Evolutionary conservation across 2,888 invertebrate genomes (phyloP).

Genomic region (Sussaba pulchella): DNA sequence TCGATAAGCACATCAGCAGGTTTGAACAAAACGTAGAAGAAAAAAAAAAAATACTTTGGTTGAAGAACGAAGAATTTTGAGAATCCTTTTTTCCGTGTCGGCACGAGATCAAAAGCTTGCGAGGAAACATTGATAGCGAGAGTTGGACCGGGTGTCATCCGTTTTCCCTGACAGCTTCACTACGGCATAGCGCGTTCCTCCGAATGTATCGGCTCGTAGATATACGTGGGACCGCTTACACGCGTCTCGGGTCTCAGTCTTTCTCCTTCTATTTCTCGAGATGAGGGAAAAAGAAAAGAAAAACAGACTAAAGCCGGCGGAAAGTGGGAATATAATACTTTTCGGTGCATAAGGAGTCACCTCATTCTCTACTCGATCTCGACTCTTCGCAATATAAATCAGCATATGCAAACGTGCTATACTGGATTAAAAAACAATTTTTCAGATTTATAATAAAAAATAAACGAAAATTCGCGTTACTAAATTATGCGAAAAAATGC

Average conservation of each 20-base stretch:
- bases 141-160: conserved; percentile 75
- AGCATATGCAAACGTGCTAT: conserved; percentile 10
- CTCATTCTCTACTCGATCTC: conserved; percentile 76
- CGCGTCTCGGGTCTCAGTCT: conserved; percentile 36
- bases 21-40: conserved; percentile 7
- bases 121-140: conserved; percentile 74
- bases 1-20: conserved; percentile 26
- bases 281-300: conserved; percentile 60
- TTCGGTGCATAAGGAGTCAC: conserved; percentile 76
- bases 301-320: conserved; percentile 71
- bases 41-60: conserved; percentile 33
- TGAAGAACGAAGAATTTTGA: conserved; percentile 33
- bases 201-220: conserved; percentile 5
- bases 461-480: no score
- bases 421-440: conserved; percentile 6
- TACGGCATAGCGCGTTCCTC: conserved; percentile 49
- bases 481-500: neutral
- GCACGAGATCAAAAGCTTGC: conserved; percentile 75
- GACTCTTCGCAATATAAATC: no score
- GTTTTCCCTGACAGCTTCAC: conserved; percentile 80
- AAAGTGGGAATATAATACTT: conserved; percentile 74
- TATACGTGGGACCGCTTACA: conserved; percentile 48
- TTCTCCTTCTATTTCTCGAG: conserved; percentile 66
- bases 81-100: conserved; percentile 62
- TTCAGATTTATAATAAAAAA: neutral